A percentile compares a stretch with the other conserved stretches of the same genome.
phyloP scores from a whole-genome alignment of 2,888 invertebrate genomes.

The Argyresthia albistria region DNA sequence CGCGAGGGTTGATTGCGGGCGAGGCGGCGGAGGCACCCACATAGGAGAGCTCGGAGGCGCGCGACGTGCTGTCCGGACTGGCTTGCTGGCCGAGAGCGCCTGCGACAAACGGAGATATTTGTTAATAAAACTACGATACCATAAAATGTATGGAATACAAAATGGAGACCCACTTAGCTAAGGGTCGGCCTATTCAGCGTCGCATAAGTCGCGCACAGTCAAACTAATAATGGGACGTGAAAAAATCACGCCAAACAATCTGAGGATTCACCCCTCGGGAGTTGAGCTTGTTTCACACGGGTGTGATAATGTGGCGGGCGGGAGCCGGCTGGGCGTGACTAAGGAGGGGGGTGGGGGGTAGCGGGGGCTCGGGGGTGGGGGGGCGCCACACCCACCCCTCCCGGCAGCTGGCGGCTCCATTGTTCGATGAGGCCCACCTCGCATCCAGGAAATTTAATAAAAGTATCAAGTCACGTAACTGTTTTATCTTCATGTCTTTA shows the following conservation, averaged over 20 bases:
- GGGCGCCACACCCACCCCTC: constrained; percentile 38
- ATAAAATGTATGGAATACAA: too few species aligned
- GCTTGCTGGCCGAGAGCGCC: constrained; percentile 77
- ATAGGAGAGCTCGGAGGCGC: constrained; percentile 83
- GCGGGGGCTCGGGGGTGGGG: constrained; percentile 14
- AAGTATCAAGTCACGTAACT: constrained; percentile 30
- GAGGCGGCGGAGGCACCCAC: constrained; percentile 51
- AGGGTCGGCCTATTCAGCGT: constrained; percentile 42
- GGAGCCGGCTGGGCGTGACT: constrained; percentile 33
- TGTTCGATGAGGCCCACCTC: constrained; percentile 38
- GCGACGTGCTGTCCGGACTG: constrained; percentile 90
- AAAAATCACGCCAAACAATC: constrained; percentile 52
- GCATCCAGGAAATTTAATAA: constrained; percentile 34
- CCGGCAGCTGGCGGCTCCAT: constrained; percentile 33
- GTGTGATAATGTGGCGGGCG: constrained; percentile 28
- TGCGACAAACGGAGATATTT: constrained; percentile 29
- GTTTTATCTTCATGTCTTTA: constrained; percentile 20
- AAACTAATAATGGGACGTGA: constrained; percentile 44
- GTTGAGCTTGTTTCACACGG: constrained; percentile 53
- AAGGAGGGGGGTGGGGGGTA: constrained; percentile 15
- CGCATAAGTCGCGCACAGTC: constrained; percentile 32
- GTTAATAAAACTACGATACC: not conserved
- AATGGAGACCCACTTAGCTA: too few species aligned
- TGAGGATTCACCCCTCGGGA: constrained; percentile 48
- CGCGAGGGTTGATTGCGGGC: constrained; percentile 44